These are phyloP conservation scores for Enteromius radiatus DNA, from an alignment of 2,797 vertebrate genomes.

Conservation along the genomic window DNA sequence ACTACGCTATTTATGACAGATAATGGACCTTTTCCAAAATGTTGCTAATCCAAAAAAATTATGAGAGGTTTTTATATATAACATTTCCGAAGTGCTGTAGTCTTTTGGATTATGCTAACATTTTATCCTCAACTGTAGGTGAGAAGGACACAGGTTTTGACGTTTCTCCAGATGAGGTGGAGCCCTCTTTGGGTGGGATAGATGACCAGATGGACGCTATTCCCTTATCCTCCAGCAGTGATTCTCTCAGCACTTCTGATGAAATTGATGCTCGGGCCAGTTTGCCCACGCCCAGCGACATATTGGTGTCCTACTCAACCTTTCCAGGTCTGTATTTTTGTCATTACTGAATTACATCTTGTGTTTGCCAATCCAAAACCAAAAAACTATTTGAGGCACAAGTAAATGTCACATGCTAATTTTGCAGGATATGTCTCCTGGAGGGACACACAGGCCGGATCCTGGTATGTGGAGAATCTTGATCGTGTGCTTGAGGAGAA, in stretches of 20 bases:
- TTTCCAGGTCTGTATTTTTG: slow-evolving; percentile 83
- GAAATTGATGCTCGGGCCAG: slow-evolving; percentile 82
- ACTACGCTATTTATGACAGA: not conserved
- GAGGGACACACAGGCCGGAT: slow-evolving; percentile 82
- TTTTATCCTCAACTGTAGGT: slow-evolving; percentile 68
- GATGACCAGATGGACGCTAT: slow-evolving; percentile 81
- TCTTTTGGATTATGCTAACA: not conserved
- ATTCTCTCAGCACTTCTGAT: slow-evolving; percentile 69
- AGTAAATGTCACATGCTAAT: not conserved
- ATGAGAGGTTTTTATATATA: not conserved
- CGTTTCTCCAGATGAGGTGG: slow-evolving; percentile 72
- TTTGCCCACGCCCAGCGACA: slow-evolving; percentile 90
- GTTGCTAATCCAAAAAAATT: not conserved
- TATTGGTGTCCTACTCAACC: slow-evolving; percentile 95
- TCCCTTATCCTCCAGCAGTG: slow-evolving; percentile 79
- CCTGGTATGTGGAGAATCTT: slow-evolving; percentile 90
- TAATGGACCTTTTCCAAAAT: not conserved
- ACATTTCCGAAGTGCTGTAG: not conserved
- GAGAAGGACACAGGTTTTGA: slow-evolving; percentile 85
- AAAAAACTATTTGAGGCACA: no score
- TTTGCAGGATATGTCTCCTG: slow-evolving; percentile 91
- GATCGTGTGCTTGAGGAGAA: slow-evolving; percentile 81
- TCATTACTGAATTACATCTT: not conserved
- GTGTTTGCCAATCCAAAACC: no score
- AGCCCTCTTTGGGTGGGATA: slow-evolving; percentile 50